Base-by-base conservation (phyloP, 2,888 invertebrate species). In the Metacarcinus magister region DNA sequence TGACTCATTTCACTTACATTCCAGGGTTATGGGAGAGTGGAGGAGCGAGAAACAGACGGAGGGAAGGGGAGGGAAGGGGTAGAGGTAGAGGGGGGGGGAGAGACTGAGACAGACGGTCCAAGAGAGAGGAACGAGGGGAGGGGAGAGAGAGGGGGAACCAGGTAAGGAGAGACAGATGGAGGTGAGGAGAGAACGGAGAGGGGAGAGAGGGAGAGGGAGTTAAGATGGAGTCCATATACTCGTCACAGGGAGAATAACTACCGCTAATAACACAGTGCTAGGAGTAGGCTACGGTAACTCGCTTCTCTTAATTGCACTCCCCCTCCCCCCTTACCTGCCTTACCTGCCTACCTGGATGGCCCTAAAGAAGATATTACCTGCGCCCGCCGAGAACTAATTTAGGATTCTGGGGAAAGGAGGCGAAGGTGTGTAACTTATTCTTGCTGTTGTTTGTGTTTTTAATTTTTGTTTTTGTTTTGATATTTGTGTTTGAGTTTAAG, bases 1-100 rank as follows among this genome's bases (percentile, higher is more conserved):
- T 82, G 82, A 82, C 82, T 82, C 32, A 82, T 32, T 82, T 82
- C 28, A 82, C 32, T 82, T 82, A 82, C 82, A 82, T 82, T 82
- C 32, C 82, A 82, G 82, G 82, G 82, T 32, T 32, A 32, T 82
- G 82, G n/a, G 28, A 10, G 28, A 28, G 32, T 82, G 82, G 8
- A 13, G 7, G 82, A 8, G 82, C 8, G 82, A 28, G 82, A 82
- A 13, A 28, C 4, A 82, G 4, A 82, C 8, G 13, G 28, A 28
- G 82, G 23, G 67, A 19, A 67, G 8, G 23, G 67, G 23, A 67
- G 67, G 67, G 67, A 67, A 19, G 19, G 19, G 23, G 23, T 13
- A 67, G 67, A 4, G 23, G 67, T 13, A 19, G 67, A 67, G 67
- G 67, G 67, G 19, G 67, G 2, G 67, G 19, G 67, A 23, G 67